Evolutionary conservation across 2,797 vertebrate genomes (phyloP).

Genomic region (Rhinatrema bivittatum): DNA sequence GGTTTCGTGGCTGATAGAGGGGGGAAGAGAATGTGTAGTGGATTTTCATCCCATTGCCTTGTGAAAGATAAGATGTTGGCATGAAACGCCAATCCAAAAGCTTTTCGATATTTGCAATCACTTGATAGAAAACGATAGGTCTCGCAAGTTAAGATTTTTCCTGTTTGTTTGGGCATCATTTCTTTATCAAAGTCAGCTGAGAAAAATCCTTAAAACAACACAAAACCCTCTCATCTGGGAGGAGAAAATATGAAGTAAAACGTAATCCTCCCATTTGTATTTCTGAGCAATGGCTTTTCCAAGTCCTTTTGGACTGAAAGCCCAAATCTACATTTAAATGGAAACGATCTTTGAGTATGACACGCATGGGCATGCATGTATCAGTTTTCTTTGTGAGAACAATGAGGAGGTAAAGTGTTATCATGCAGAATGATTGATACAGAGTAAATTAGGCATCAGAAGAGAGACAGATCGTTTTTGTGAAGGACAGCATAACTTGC

Average conservation of each 20-base stretch:
- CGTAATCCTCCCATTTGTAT: not conserved
- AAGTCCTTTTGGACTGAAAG: constrained; percentile 3
- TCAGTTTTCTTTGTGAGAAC: constrained; percentile 3
- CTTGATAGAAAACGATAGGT: constrained; percentile 2
- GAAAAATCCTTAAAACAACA: constrained; percentile 14
- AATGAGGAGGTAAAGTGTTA: constrained; percentile 7
- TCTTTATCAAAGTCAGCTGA: not conserved
- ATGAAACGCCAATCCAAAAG: no score
- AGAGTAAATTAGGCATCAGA: constrained; percentile 12
- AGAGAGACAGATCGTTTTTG: not conserved
- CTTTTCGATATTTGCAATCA: constrained; percentile 1
- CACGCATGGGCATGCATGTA: not conserved
- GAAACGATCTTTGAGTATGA: not conserved
- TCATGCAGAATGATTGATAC: not conserved
- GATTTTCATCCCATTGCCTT: no score
- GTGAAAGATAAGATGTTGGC: no score
- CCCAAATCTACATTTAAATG: constrained; percentile 12
- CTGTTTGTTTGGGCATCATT: constrained; percentile 1
- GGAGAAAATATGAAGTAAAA: not conserved
- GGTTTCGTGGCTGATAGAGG: no score
- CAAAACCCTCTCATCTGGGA: not conserved
- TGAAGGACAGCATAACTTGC: not conserved
- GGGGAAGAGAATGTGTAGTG: no score
- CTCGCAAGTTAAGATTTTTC: not conserved
- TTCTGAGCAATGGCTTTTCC: constrained; percentile 1